Percentiles rank a stretch among this genome's conserved stretches.
phyloP scores from a whole-genome alignment of 2,113 vertebrate species.

The Noctilio leporinus region DNA sequence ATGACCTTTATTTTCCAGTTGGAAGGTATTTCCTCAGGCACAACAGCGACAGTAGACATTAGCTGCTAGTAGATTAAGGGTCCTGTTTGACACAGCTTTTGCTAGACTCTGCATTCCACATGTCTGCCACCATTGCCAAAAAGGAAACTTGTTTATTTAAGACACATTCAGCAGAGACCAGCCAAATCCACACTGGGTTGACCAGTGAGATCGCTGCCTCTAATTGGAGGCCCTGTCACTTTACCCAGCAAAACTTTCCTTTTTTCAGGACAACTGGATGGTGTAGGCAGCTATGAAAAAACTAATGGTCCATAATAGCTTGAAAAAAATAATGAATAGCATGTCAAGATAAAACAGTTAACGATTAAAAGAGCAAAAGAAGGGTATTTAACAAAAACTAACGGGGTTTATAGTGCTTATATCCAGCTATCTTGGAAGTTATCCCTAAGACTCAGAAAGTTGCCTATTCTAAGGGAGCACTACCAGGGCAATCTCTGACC shows the following conservation, averaged over 20 bases:
- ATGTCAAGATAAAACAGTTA: slow-evolving; percentile 5
- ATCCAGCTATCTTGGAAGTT: neutral
- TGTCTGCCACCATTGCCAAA: slow-evolving; percentile 30
- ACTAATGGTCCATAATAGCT: neutral
- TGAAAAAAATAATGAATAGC: neutral
- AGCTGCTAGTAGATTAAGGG: slow-evolving; percentile 21
- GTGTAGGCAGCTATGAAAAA: neutral
- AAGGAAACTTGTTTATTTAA: slow-evolving; percentile 47
- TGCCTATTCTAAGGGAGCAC: neutral
- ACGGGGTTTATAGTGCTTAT: neutral
- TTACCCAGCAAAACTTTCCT: neutral
- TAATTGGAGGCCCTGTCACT: neutral
- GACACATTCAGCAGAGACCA: slow-evolving; percentile 22
- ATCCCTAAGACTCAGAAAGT: neutral
- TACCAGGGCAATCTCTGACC: neutral
- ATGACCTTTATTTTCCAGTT: slow-evolving; percentile 45
- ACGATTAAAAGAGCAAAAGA: neutral
- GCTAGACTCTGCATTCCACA: slow-evolving; percentile 16
- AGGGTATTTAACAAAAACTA: neutral
- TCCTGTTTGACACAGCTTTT: neutral
- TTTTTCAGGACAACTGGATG: neutral
- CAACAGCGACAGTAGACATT: neutral
- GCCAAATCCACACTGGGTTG: neutral
- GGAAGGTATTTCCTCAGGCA: slow-evolving; percentile 42
- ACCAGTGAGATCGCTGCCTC: neutral